A percentile compares a stretch with the other conserved stretches of the same genome.
These are phyloP conservation scores for Hypomecis atomaria DNA, from an alignment of 2,888 invertebrate species.

Conservation along the genomic window DNA sequence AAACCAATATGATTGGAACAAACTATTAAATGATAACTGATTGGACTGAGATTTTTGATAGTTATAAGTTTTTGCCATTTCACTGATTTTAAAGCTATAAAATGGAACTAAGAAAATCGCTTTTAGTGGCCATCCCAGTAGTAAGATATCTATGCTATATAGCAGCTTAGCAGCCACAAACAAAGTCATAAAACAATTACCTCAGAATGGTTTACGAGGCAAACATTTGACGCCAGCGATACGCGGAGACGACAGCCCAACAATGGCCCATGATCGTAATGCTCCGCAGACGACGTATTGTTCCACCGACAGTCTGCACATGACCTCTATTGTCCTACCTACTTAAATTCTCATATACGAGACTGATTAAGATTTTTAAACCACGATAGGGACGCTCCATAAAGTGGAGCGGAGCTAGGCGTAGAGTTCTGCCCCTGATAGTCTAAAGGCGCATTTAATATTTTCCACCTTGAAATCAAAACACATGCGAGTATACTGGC, in stretches of 20 bases:
- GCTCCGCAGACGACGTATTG: slow-evolving; percentile 59
- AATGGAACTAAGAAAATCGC: no score
- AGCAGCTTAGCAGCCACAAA: slow-evolving; percentile 32
- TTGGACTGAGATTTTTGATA: no score
- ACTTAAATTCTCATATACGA: slow-evolving; percentile 46
- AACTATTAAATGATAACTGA: no score
- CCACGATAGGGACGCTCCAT: neutral
- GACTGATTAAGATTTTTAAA: slow-evolving; percentile 48
- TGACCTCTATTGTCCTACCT: slow-evolving; percentile 41
- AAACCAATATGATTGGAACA: no score
- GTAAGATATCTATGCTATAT: slow-evolving; percentile 30
- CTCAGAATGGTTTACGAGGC: slow-evolving; percentile 50
- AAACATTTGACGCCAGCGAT: slow-evolving; percentile 50
- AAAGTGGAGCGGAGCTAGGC: no score
- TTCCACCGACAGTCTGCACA: slow-evolving; percentile 46
- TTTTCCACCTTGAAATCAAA: no score
- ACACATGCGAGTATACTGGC: no score
- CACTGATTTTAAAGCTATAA: no score
- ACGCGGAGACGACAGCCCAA: slow-evolving; percentile 45
- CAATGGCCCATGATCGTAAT: slow-evolving; percentile 63
- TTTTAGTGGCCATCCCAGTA: slow-evolving; percentile 5
- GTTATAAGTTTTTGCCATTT: no score
- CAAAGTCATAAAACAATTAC: slow-evolving; percentile 51
- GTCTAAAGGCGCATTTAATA: no score
- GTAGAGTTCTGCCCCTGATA: no score